These are phyloP conservation scores for Sinotaia quadrata DNA, from an alignment of 2,888 invertebrate genomes.

Conservation along the genomic window DNA sequence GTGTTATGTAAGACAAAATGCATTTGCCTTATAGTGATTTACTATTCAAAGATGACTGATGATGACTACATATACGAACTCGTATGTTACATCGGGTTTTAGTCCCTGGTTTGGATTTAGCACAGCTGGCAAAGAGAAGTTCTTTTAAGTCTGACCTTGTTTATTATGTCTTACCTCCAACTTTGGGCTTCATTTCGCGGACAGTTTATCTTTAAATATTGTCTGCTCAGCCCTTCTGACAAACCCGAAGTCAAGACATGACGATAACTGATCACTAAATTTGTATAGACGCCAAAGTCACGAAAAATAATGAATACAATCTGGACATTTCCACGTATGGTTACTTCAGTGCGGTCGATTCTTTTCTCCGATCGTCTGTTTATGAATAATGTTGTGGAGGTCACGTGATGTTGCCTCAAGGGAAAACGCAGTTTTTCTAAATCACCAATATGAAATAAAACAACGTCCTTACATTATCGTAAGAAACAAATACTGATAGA, in stretches of 20 bases:
- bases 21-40: too few relatives aligned
- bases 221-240: neutral
- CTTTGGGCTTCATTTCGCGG: slow-evolving; percentile 10
- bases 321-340: neutral
- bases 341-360: too few relatives aligned
- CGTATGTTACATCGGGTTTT: too few relatives aligned
- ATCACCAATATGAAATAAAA: too few relatives aligned
- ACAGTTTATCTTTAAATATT: neutral
- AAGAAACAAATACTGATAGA: too few relatives aligned
- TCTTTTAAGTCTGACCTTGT: slow-evolving; percentile 1
- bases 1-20: too few relatives aligned
- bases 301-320: neutral
- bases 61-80: too few relatives aligned
- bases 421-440: neutral
- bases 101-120: neutral
- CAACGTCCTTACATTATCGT: too few relatives aligned
- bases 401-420: slow-evolving; percentile 14
- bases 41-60: too few relatives aligned
- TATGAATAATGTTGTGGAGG: slow-evolving; percentile 26
- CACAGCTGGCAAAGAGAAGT: slow-evolving; percentile 1
- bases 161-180: slow-evolving; percentile 2
- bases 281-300: neutral
- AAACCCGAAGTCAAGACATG: neutral
- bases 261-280: neutral
- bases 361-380: too few relatives aligned